These are phyloP conservation scores for Lamprotornis superbus DNA, from an alignment of 2,113 vertebrate species.

Conservation along the genomic window DNA sequence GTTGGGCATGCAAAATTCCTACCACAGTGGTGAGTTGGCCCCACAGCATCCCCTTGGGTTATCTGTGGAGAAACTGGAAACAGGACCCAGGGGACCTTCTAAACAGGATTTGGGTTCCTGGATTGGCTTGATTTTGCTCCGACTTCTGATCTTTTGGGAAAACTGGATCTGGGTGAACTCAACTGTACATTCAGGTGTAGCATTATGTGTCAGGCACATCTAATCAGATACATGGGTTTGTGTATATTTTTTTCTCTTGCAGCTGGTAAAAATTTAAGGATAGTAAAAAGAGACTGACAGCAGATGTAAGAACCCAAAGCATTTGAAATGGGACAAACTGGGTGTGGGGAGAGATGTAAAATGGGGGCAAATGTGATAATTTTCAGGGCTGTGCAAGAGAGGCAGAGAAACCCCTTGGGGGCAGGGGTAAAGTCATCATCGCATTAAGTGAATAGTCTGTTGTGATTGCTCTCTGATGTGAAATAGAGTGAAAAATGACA, in stretches of 20 bases:
- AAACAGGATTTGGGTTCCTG: neutral
- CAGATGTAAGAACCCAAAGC: neutral
- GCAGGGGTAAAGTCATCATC: slow-evolving; percentile 28
- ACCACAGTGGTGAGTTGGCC: neutral
- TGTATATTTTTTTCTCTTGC: neutral
- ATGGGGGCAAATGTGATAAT: slow-evolving; percentile 21
- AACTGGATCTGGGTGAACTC: neutral
- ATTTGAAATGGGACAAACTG: neutral
- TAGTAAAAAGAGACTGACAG: neutral
- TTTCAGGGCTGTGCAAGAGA: slow-evolving; percentile 21
- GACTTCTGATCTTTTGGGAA: neutral
- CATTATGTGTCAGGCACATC: neutral
- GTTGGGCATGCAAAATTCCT: neutral
- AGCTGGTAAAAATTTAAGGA: slow-evolving; percentile 23
- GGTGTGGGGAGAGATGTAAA: neutral
- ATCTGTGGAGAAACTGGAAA: neutral
- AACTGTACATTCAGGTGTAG: neutral
- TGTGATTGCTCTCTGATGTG: slow-evolving; percentile 59
- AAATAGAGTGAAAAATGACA: slow-evolving; percentile 44
- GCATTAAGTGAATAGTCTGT: slow-evolving; percentile 29
- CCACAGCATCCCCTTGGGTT: neutral
- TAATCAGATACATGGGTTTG: neutral
- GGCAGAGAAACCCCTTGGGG: slow-evolving; percentile 17
- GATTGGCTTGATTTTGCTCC: neutral
- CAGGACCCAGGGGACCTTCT: neutral